Evolutionary conservation across 2,113 vertebrate species (phyloP).

Genomic region (Nannospalax galili): DNA sequence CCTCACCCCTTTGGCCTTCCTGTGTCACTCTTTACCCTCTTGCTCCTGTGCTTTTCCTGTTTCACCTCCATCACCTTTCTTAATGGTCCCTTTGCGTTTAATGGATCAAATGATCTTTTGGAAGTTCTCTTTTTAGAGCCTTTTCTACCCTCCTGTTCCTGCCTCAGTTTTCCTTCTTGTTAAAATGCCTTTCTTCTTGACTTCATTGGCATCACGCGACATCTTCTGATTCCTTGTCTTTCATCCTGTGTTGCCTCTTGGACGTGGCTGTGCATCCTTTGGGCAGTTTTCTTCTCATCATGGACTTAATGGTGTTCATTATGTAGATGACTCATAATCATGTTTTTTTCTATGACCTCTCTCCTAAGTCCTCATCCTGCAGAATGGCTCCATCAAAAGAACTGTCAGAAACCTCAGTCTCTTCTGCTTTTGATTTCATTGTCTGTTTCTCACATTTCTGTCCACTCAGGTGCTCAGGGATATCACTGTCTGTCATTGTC

Average conservation of each 20-base stretch:
- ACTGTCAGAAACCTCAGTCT: background rate
- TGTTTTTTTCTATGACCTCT: background rate
- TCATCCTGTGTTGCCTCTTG: background rate
- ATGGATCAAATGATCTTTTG: background rate
- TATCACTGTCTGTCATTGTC: background rate
- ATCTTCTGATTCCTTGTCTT: background rate
- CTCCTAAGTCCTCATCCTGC: background rate
- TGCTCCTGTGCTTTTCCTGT: background rate
- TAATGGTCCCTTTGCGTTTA: background rate
- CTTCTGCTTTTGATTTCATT: background rate
- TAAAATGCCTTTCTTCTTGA: background rate
- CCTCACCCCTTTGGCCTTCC: too few species aligned
- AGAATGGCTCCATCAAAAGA: background rate
- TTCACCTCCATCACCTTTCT: background rate
- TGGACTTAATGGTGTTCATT: background rate
- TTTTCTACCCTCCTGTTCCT: background rate
- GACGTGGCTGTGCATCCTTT: background rate
- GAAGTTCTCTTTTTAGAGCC: slow-evolving; percentile 33
- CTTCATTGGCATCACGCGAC: background rate
- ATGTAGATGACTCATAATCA: background rate
- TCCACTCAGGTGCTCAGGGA: background rate
- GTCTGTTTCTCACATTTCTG: background rate
- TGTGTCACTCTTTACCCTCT: background rate
- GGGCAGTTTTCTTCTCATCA: background rate
- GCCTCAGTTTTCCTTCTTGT: background rate